Base-by-base conservation (phyloP, 2,888 invertebrate genomes). In the Abscondita cerata region DNA sequence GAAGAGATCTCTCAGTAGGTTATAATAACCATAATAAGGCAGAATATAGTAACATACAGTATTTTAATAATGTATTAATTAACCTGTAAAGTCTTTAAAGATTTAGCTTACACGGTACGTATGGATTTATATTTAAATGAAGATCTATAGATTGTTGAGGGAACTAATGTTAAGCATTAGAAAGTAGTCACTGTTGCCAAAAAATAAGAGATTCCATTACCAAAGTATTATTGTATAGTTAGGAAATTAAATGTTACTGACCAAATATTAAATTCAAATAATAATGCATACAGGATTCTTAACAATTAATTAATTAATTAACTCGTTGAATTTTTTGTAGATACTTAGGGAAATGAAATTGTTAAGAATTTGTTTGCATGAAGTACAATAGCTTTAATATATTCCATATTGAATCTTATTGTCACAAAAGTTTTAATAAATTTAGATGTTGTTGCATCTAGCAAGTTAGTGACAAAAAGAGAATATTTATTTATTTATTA, bases 21-120 rank as follows among this genome's bases (percentile, higher is more conserved):
- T 78, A 77, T 77, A 78, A 73, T 78, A 78, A 78, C 78, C 78
- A 69, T 72, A 68, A 67, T 59, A 62, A 62, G 78, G 78, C 78
- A 78, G 78, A 78, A 78, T 70, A 65, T 66, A 62, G 65, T 65
- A 62, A 70, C 58, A 66, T 65, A 63, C 69, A 69, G 71, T 72
- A 71, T 69, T 71, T 58, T 52, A 64, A 65, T 48, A 55, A 19
- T 16, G 31, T 34, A 47, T 57, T 57, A 53, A 40, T 52, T 55
- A 54, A n/a, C n/a, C n/a, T 56, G 47, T 44, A 53, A 16, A 55
- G 50, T 56, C 47, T 50, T 40, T 40, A 56, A 57, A 41, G 34
- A 56, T 48, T 55, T 62, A 52, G 54, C 48, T 52, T 50, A 52
- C 46, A 48, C 13, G 8, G n/a, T 18, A 25, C 58, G 18, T 47